Conservation (phyloP, 1,140 invertebrate species). For the Himalopsyche phryganea region DNA sequence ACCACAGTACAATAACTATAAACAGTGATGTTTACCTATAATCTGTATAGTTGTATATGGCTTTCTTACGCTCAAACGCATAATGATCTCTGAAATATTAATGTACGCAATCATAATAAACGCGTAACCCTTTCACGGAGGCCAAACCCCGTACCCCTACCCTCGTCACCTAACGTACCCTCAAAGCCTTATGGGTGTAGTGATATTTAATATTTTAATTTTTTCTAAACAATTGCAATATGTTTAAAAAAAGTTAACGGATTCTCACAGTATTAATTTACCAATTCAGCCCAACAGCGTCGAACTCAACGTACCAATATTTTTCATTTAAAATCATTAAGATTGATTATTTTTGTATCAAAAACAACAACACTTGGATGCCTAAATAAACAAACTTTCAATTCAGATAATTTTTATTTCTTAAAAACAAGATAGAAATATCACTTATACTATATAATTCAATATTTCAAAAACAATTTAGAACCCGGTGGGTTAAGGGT, state of each 20-base stretch:
- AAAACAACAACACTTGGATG: no score
- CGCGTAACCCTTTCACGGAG: constrained; percentile 32
- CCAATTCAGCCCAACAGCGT: not conserved
- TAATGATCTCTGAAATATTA: constrained; percentile 36
- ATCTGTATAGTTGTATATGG: constrained; percentile 32
- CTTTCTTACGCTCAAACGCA: constrained; percentile 35
- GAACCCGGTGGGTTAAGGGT: no score
- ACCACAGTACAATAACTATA: constrained; percentile 24
- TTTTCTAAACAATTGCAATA: not conserved
- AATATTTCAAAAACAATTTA: no score
- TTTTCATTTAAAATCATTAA: no score
- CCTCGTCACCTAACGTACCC: no score
- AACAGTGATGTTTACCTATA: constrained; percentile 33
- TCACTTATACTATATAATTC: no score
- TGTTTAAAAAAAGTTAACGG: not conserved
- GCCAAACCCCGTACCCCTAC: not conserved
- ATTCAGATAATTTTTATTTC: no score
- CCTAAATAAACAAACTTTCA: no score
- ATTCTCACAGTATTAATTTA: not conserved
- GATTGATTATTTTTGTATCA: no score
- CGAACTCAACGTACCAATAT: no score
- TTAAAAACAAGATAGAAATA: no score
- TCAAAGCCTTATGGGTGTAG: not conserved
- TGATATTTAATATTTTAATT: not conserved
- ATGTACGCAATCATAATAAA: constrained; percentile 36